A percentile compares a stretch with the other conserved stretches of the same genome.
These are phyloP conservation scores for Sus cebifrons DNA, from an alignment of 2,797 vertebrate species.

Conservation along the genomic window DNA sequence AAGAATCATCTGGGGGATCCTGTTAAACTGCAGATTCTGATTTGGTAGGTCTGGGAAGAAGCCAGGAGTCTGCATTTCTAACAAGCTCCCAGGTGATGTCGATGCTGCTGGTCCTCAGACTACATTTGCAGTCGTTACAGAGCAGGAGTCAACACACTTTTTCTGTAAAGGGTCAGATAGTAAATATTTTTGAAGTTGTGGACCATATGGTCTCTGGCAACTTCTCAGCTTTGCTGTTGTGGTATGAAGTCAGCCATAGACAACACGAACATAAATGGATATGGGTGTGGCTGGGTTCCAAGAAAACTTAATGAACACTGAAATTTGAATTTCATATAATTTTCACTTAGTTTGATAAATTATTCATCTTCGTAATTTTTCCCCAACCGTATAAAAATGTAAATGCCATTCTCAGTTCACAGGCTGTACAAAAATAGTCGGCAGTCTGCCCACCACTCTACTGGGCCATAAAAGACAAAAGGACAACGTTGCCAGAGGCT, in stretches of 20 bases:
- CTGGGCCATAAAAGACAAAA: not conserved
- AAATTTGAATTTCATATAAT: constrained; percentile 19
- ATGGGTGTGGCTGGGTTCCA: not conserved
- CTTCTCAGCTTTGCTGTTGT: constrained; percentile 7
- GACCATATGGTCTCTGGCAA: not conserved
- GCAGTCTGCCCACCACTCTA: not conserved
- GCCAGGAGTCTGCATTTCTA: not conserved
- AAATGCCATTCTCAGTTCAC: constrained; percentile 7
- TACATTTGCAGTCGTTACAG: not conserved
- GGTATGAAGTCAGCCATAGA: not conserved
- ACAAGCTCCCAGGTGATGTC: constrained; percentile 14
- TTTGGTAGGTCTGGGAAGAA: not conserved
- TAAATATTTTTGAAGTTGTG: not conserved
- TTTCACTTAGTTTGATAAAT: not conserved
- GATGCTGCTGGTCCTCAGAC: not conserved
- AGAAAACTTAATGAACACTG: not conserved
- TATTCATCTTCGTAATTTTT: constrained; percentile 20
- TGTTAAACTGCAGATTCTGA: not conserved
- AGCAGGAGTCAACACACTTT: not conserved
- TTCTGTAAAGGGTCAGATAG: not conserved
- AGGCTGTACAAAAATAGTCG: not conserved
- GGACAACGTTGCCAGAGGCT: not conserved
- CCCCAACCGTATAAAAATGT: not conserved
- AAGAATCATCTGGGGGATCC: not conserved
- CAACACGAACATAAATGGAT: not conserved